Evolutionary conservation across 2,888 invertebrate species (phyloP).

Genomic region (Petrophora chlorosata): DNA sequence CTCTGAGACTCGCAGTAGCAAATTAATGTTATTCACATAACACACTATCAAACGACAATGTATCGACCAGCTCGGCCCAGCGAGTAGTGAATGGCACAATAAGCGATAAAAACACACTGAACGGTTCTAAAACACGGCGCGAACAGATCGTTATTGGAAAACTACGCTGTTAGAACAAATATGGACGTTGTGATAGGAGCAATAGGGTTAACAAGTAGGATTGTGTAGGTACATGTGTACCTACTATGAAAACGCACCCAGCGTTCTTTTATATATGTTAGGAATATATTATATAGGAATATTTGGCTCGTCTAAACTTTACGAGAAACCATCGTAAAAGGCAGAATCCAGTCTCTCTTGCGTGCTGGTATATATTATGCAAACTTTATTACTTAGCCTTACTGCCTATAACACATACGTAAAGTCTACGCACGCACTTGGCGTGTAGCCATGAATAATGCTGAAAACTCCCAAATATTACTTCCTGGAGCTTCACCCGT

Average conservation of each 20-base stretch:
- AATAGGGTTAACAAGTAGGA: neutral
- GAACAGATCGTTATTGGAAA: conserved; percentile 29
- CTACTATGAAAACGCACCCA: too few relatives aligned
- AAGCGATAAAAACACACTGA: conserved; percentile 18
- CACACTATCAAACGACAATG: neutral
- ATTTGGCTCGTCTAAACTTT: conserved; percentile 1
- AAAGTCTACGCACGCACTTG: conserved; percentile 47
- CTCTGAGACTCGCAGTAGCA: too few relatives aligned
- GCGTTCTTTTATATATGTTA: neutral
- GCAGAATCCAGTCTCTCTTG: neutral
- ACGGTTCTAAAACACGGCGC: conserved; percentile 14
- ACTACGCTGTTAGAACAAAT: conserved; percentile 13
- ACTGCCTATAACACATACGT: conserved; percentile 8
- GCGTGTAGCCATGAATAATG: conserved; percentile 62
- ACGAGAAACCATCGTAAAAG: conserved; percentile 3
- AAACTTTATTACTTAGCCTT: conserved; percentile 11
- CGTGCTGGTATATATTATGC: conserved; percentile 8
- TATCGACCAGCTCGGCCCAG: conserved; percentile 13
- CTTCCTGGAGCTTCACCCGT: conserved; percentile 50
- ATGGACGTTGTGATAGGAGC: neutral
- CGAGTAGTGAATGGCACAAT: conserved; percentile 23
- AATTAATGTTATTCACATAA: too few relatives aligned
- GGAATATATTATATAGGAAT: too few relatives aligned
- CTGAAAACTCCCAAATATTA: conserved; percentile 58
- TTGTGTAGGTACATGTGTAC: too few relatives aligned